A percentile compares a stretch with the other conserved stretches of the same genome.
Evolutionary conservation across 2,797 vertebrate genomes (phyloP).

Genomic region (Mormyrus proboscirostris): DNA sequence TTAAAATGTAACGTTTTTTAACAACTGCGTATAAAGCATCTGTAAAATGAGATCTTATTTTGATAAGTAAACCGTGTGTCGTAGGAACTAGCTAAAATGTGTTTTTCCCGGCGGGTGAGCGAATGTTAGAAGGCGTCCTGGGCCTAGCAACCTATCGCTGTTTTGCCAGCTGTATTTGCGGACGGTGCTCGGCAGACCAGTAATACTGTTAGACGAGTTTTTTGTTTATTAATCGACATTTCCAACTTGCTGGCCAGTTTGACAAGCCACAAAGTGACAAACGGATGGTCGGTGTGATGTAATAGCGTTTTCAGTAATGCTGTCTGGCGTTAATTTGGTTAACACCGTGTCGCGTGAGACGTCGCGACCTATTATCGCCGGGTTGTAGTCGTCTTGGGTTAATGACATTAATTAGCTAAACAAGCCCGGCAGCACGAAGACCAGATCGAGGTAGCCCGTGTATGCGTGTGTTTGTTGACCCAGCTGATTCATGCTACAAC

Average conservation of each 20-base stretch:
- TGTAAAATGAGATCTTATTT: not conserved
- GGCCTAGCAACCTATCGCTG: constrained; percentile 28
- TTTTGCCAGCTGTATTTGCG: constrained; percentile 20
- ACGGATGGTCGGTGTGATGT: not conserved
- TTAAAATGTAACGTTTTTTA: not conserved
- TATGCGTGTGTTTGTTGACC: not conserved
- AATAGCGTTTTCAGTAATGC: not conserved
- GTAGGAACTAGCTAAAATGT: not conserved
- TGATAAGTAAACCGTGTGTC: not conserved
- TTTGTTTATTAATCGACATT: not conserved
- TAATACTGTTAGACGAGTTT: not conserved
- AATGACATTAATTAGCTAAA: not conserved
- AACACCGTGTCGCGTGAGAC: not conserved
- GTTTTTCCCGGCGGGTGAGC: not conserved
- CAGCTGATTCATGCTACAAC: not conserved
- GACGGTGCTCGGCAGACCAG: not conserved
- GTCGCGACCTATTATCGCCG: not conserved
- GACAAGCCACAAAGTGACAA: not conserved
- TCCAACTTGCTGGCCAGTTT: not conserved
- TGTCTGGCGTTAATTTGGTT: constrained; percentile 28
- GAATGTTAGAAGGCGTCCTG: not conserved
- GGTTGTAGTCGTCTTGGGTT: constrained; percentile 25
- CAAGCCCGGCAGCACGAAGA: not conserved
- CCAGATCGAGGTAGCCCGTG: not conserved
- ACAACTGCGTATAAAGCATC: not conserved